Conservation (phyloP, 2,888 invertebrate species). For the Barypeithes pellucidus region DNA sequence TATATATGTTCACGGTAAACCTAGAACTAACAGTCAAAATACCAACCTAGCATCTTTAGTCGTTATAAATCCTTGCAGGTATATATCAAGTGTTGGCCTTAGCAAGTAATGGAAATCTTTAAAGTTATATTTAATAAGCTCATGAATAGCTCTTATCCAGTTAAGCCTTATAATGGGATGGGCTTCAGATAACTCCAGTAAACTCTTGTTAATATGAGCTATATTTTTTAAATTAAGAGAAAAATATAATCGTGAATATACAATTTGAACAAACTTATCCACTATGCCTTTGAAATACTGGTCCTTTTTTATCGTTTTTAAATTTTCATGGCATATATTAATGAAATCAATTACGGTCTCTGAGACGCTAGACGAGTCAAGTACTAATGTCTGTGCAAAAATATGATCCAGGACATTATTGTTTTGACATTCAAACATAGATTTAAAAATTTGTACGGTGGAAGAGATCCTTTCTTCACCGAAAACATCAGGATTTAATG, state of each 20-base stretch:
- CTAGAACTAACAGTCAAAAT: too few species aligned
- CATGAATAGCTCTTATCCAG: constrained; percentile 30
- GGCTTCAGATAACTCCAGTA: constrained; percentile 22
- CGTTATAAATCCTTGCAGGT: constrained; percentile 72
- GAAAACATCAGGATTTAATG: background rate
- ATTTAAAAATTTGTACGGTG: constrained; percentile 48
- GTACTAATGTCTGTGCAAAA: constrained; percentile 50
- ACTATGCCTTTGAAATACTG: constrained; percentile 47
- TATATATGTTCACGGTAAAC: too few species aligned
- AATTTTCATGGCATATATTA: constrained; percentile 32
- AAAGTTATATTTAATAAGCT: constrained; percentile 5
- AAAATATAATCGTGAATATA: constrained; percentile 34
- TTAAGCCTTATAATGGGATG: constrained; percentile 28
- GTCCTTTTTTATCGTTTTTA: constrained; percentile 51
- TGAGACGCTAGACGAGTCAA: too few species aligned
- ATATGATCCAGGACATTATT: constrained; percentile 52
- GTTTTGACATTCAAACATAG: constrained; percentile 55
- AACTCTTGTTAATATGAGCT: constrained; percentile 7
- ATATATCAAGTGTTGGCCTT: constrained; percentile 68
- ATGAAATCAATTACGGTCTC: constrained; percentile 45
- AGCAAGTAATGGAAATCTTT: background rate
- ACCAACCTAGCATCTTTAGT: constrained; percentile 74
- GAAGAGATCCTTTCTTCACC: background rate
- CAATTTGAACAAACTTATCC: constrained; percentile 42
- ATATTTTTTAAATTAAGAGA: constrained; percentile 1